Base-by-base conservation (phyloP, 2,113 vertebrate species). In the Silurus glanis region DNA sequence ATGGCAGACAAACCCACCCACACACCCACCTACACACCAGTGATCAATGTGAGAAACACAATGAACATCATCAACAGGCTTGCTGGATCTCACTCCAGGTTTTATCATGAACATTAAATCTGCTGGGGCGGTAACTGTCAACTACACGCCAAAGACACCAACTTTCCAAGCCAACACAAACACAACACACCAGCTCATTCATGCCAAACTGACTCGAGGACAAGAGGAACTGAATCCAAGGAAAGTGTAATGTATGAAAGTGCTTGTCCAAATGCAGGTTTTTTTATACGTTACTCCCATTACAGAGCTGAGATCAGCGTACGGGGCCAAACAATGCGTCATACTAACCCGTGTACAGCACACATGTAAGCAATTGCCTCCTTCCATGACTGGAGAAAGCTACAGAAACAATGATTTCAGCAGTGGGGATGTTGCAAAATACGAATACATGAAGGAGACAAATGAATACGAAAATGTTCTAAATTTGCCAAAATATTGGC, bases 131-230 rank as follows among this genome's bases (percentile, higher is more conserved):
- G 61, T 55, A 55, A 51, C 47, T 55, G 1, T n/a, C 19, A 69
- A 83, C 79, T 23, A 47, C 8, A 8, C 0, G 25, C 71, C 74
- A 64, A 28, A 16, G 6, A 23, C 58, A 61, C 25, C 45, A 64
- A 17, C 37, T 53, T 37, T 59, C 25, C 25, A 72, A 71, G 66
- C 82, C 66, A 83, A 72, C n/a, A 83, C 25, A 28, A 83, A 71
- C 19, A 67, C 37, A 47, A 37, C 66, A 71, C 49, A 83, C 9
- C 28, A 45, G 47, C 13, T n/a, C 9, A n/a, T 23, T 47, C 53
- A 71, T 55, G 51, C 67, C 55, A 58, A 83, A 37, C 19, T 55
- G 55, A 58, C 25, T 53, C 47, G 45, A 69, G 16, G 67, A 69
- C 71, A 80, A 72, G 62, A 9, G 28, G 17, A 64, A 84, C 55